Percentiles rank a stretch among this genome's conserved stretches.
phyloP scores from a whole-genome alignment of 2,888 invertebrate species.

The Heteromurus nitidus region DNA sequence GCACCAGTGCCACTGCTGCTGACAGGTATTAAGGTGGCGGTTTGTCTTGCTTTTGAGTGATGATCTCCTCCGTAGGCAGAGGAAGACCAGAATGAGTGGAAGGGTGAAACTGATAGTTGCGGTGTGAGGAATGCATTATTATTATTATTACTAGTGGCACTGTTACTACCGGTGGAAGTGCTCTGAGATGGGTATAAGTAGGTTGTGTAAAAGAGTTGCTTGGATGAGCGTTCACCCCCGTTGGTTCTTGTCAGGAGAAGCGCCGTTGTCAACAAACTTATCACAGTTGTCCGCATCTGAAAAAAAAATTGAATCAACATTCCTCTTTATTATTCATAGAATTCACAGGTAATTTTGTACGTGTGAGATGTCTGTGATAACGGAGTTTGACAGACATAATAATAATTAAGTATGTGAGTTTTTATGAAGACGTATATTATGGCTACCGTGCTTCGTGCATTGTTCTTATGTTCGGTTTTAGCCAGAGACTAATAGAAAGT shows the following conservation, averaged over 20 bases:
- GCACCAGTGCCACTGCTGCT: constrained; percentile 14
- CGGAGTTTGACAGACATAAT: no score
- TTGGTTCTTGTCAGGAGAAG: constrained; percentile 38
- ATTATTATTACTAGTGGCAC: constrained; percentile 27
- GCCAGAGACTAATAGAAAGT: no score
- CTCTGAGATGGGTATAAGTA: constrained; percentile 58
- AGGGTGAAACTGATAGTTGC: constrained; percentile 53
- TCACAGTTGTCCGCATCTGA: constrained; percentile 62
- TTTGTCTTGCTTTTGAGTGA: constrained; percentile 56
- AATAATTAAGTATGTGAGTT: no score
- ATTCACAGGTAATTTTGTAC: no score
- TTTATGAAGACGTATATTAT: no score
- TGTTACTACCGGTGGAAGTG: not conserved
- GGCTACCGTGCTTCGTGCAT: no score
- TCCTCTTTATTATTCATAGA: not conserved
- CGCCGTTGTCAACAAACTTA: constrained; percentile 58
- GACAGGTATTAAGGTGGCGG: constrained; percentile 54
- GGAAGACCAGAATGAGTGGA: constrained; percentile 54
- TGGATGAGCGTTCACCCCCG: constrained; percentile 57
- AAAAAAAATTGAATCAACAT: not conserved
- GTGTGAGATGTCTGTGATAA: no score
- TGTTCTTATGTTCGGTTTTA: no score
- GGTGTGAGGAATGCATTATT: constrained; percentile 47
- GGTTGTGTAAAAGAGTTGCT: constrained; percentile 61
- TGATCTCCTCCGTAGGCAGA: no score